phyloP scores from a whole-genome alignment of 2,797 vertebrate genomes.

The Luscinia megarhynchos region DNA sequence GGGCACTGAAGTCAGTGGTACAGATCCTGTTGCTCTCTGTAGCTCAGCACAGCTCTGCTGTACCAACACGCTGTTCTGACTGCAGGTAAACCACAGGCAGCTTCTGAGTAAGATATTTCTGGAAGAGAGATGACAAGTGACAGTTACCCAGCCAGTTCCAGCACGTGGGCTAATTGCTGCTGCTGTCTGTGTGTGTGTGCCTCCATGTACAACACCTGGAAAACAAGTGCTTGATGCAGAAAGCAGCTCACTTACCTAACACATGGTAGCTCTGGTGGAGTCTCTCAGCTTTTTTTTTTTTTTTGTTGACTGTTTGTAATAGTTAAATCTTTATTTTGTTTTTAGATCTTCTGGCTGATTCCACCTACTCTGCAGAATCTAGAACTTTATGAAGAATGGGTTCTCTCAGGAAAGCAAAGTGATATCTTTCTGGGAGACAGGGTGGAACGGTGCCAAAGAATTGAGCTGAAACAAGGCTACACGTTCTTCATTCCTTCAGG shows the following conservation, averaged over 20 bases:
- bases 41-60: not conserved
- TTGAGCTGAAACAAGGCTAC: slow-evolving; percentile 93
- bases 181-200: not conserved
- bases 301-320: not conserved
- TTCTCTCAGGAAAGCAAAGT: slow-evolving; percentile 95
- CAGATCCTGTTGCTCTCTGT: not conserved
- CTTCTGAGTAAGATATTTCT: slow-evolving; percentile 23
- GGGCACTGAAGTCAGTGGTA: not conserved
- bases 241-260: not conserved
- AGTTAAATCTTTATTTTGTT: slow-evolving; percentile 27
- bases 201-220: not conserved
- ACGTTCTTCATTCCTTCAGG: slow-evolving; percentile 99
- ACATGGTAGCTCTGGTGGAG: not conserved
- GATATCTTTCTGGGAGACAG: slow-evolving; percentile 96
- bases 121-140: slow-evolving; percentile 4
- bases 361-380: slow-evolving; percentile 93
- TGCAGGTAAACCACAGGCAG: not conserved
- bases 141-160: slow-evolving; percentile 6
- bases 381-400: slow-evolving; percentile 96
- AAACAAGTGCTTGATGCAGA: not conserved
- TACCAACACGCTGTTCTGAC: not conserved
- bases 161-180: slow-evolving; percentile 21
- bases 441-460: slow-evolving; percentile 93
- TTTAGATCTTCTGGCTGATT: slow-evolving; percentile 97
- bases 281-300: not conserved